Base-by-base conservation (phyloP, 2,888 invertebrate genomes). In the Ophion ellenae region DNA sequence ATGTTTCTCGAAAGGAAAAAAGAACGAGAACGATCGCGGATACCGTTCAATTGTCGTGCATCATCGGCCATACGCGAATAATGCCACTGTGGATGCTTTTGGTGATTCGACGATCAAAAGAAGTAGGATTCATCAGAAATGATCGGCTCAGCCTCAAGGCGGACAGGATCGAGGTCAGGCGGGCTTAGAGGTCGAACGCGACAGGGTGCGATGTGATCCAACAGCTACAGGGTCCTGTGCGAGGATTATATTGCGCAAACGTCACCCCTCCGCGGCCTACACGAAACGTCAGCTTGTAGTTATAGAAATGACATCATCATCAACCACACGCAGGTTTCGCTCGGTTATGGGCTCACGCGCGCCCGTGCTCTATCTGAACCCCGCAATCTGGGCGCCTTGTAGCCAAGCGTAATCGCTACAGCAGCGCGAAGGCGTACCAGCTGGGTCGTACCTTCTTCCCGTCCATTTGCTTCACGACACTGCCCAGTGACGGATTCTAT, bases 401-500 rank as follows among this genome's bases (percentile, higher is more conserved):
- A 92, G 90, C 66, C 69, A 47, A 90, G 91, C 90, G 92, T 92
- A 92, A 93, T 92, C 92, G 90, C 81, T 88, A 90, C 76, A 70
- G 36, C 61, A 80, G 88, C 90, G 90, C 90, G 91, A 87, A 89
- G 93, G 92, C 92, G 92, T 93, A 94, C 93, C 93, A 92, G 92
- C 91, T 90, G 92, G 90, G 90, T 90, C 91, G 91, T 92, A 93
- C 93, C 93, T 93, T 93, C 93, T 93, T 92, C 92, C 91, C 91
- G 90, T 91, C 91, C 90, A 73, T 80, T 80, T 70, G 40, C 61
- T 74, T 64, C 61, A 59, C 73, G 36, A 61, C 57, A 28, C 40
- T 67, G 36, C 67, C 67, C 73, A 36, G 36, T 80, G 69, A 81
- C 79, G 70, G 59, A 59, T 76, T 85, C 32, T 24, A 70, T 74